Evolutionary conservation across 64 coral and sea anemone genomes (phyloP).

Genomic region (Catalaphyllia jardinei): DNA sequence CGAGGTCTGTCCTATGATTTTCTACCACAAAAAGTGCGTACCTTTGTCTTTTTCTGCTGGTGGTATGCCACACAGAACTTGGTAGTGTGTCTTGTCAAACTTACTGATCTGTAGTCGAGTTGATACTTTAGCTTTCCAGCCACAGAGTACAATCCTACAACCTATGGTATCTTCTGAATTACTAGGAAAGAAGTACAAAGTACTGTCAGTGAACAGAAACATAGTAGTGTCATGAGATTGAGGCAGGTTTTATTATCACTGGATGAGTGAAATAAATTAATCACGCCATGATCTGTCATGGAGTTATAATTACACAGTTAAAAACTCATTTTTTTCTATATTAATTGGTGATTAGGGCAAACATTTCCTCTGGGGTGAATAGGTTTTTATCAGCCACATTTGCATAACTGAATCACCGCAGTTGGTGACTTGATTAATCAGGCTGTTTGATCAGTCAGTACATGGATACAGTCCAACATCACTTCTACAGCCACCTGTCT

Average conservation of each 20-base stretch:
- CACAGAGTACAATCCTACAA: constrained; percentile 73
- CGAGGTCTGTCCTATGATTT: no score
- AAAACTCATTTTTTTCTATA: no score
- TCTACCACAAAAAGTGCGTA: not conserved
- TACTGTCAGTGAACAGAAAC: not conserved
- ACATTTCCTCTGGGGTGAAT: no score
- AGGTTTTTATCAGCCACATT: no score
- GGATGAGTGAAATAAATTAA: not conserved
- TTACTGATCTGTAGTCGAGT: constrained; percentile 72
- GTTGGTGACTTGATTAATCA: no score
- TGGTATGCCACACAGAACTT: constrained; percentile 76
- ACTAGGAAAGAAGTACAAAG: constrained; percentile 23
- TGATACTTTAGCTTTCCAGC: constrained; percentile 93
- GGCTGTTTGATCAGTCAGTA: no score
- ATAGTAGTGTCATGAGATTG: not conserved
- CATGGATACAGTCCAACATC: no score
- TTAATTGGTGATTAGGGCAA: no score
- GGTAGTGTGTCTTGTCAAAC: constrained; percentile 82
- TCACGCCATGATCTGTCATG: not conserved
- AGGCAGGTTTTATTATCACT: not conserved
- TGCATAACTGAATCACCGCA: no score
- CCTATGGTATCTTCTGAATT: constrained; percentile 58
- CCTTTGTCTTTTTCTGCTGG: constrained; percentile 51
- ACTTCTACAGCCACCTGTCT: no score
- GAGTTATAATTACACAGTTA: no score